These are phyloP conservation scores for Rhynchonycteris naso DNA, from an alignment of 2,797 vertebrate species.

Conservation along the genomic window DNA sequence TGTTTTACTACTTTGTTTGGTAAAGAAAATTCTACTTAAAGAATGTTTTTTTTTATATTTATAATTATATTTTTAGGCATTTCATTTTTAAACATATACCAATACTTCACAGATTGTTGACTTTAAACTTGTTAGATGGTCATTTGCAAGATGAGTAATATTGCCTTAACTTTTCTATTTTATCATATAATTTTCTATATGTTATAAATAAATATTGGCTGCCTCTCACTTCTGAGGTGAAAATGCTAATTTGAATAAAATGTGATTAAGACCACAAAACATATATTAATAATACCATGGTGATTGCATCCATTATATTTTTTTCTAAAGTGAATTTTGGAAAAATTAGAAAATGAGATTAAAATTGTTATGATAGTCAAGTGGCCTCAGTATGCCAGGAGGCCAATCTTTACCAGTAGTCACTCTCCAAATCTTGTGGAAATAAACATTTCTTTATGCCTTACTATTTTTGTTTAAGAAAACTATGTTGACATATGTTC, in stretches of 20 bases:
- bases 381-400: neutral
- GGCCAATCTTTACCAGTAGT: neutral
- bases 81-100: constrained; percentile 38
- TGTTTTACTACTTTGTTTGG: constrained; percentile 37
- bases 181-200: constrained; percentile 3
- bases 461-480: constrained; percentile 4
- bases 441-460: constrained; percentile 48
- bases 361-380: neutral
- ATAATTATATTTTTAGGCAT: neutral
- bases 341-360: constrained; percentile 37
- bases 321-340: constrained; percentile 25
- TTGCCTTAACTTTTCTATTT: constrained; percentile 10
- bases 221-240: neutral
- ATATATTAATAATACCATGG: neutral
- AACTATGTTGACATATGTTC: neutral
- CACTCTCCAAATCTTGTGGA: neutral
- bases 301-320: neutral
- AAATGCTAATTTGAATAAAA: constrained; percentile 40
- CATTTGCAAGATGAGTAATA: neutral
- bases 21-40: constrained; percentile 22
- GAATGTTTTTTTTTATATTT: neutral
- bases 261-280: neutral
- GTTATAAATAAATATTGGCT: neutral
- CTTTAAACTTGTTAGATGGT: neutral
- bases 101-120: neutral